Evolutionary conservation across 2,888 invertebrate genomes (phyloP).

Genomic region (Lithophane socia): DNA sequence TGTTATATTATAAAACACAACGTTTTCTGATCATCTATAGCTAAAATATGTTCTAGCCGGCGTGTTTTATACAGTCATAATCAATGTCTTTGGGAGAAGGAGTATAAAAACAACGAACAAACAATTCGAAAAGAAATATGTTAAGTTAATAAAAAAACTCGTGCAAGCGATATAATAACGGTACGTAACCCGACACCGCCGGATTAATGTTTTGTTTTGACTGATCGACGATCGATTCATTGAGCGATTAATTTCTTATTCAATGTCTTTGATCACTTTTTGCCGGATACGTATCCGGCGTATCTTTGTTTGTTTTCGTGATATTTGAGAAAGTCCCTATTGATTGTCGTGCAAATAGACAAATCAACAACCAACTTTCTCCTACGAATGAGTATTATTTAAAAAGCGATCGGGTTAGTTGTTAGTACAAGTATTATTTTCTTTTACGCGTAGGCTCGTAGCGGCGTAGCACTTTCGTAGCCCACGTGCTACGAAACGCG

Average conservation of each 20-base stretch:
- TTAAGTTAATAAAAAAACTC: background rate
- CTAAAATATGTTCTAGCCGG: no score
- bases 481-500: constrained; percentile 53
- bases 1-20: no score
- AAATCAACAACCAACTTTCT: constrained; percentile 39
- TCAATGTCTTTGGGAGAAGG: no score
- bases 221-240: constrained; percentile 67
- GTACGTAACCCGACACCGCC: constrained; percentile 68
- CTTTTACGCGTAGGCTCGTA: constrained; percentile 21
- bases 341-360: constrained; percentile 44
- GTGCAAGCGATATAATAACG: no score
- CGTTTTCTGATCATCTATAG: background rate
- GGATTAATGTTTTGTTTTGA: constrained; percentile 75
- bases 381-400: constrained; percentile 24
- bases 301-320: constrained; percentile 52
- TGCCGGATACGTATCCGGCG: constrained; percentile 55
- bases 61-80: background rate
- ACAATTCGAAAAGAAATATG: background rate
- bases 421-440: background rate
- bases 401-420: constrained; percentile 7
- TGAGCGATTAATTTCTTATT: constrained; percentile 48
- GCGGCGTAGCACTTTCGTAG: constrained; percentile 68
- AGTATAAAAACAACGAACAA: no score
- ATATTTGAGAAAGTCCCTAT: constrained; percentile 58
- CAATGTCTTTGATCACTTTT: constrained; percentile 60